Base-by-base conservation (phyloP, 2,113 vertebrate species). In the Noctilio leporinus region DNA sequence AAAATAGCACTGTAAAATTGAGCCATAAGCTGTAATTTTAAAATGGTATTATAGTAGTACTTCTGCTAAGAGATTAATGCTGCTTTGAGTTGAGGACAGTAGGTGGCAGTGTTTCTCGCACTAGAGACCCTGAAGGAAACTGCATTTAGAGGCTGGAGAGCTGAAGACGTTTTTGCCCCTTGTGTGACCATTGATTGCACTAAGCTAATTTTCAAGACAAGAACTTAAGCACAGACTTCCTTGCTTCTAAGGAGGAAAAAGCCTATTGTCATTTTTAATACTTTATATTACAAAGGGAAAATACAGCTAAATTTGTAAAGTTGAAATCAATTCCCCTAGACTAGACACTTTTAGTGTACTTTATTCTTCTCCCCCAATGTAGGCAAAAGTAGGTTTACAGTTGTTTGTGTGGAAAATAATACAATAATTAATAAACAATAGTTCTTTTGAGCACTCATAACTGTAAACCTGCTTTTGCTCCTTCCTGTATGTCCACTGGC, bases 41-140 rank as follows among this genome's bases (percentile, higher is more conserved):
- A 81, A 38, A 38, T 59, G 62, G 69, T 43, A 40, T 22, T 0
- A 0, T 35, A 1, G 7, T 64, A 7, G 20, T 40, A 55, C 30
- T 73, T 67, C 75, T 87, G 38, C 4, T 53, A 47, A 19, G 84
- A 93, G 19, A 8, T 40, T 3, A 45, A 30, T 62, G 47, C 24
- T 40, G 6, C 24, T 47, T 40, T 70, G 40, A 64, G 38, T 35
- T 47, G 62, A 83, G 43, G 67, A 75, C 96, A 85, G 80, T 53
- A 96, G 97, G 17, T 85, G 96, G 95, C 96, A 87, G 96, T 91
- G 73, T 91, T 30, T 19, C 62, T 55, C 75, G 40, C 38, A 2
- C 24, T 24, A 51, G 85, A 49, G n/a, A 49, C 28, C 19, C 72
- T 10, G n/a, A 62, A 35, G 55, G 57, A 38, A 73, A 10, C 12